Conservation (phyloP, 2,113 vertebrate species). For the Paradoxurus hermaphroditus region DNA sequence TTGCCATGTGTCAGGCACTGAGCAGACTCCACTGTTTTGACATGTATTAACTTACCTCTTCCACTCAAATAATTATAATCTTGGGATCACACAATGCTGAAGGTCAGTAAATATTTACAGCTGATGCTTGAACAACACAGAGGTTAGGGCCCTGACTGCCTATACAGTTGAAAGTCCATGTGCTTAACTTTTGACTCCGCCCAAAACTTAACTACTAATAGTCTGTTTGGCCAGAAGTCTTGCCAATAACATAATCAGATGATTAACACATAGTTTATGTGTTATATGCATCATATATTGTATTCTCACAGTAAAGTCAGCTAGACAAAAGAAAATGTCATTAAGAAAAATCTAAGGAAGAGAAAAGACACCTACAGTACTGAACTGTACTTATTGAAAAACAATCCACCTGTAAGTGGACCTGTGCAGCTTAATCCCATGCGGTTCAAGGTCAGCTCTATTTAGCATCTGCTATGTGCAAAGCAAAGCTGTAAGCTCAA, state of each 20-base stretch:
- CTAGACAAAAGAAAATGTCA: not conserved
- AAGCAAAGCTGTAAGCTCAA: not conserved
- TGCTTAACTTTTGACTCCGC: not conserved
- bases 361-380: not conserved
- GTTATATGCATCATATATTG: not conserved
- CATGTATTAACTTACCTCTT: not conserved
- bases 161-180: not conserved
- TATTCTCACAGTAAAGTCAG: not conserved
- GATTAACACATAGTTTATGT: not conserved
- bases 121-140: not conserved
- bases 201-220: not conserved
- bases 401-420: not conserved
- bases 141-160: not conserved
- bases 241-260: not conserved
- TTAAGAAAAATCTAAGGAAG: not conserved
- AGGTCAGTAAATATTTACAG: not conserved
- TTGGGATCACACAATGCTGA: not conserved
- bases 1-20: not conserved
- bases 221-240: not conserved
- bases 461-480: not conserved
- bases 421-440: not conserved
- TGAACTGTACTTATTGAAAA: not conserved
- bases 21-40: not conserved
- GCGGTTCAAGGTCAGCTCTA: not conserved
- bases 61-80: not conserved